A percentile compares a stretch with the other conserved stretches of the same genome.
These are phyloP conservation scores for Chaetorhynchus papuensis DNA, from an alignment of 2,113 vertebrate genomes.

Conservation along the genomic window DNA sequence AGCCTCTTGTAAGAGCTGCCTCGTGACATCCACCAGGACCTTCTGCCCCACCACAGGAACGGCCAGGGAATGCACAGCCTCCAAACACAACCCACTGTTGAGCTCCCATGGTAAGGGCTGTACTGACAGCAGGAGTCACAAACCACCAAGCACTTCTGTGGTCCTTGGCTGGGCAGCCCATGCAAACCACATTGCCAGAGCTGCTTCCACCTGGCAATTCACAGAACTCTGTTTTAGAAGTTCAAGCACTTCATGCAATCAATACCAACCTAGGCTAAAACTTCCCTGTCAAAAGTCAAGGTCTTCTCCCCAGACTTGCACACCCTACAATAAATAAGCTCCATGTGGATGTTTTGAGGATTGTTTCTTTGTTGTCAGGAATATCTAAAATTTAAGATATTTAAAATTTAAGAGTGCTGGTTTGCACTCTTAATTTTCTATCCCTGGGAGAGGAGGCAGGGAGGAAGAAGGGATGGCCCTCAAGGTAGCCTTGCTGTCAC, in stretches of 20 bases:
- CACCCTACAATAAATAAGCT: background rate
- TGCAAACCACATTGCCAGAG: background rate
- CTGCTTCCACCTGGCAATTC: background rate
- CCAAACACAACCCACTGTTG: background rate
- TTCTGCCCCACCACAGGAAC: background rate
- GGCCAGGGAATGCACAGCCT: background rate
- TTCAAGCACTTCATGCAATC: background rate
- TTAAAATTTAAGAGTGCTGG: too few relatives aligned
- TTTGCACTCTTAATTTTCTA: background rate
- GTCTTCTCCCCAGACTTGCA: background rate
- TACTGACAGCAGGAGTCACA: background rate
- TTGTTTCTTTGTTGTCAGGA: background rate
- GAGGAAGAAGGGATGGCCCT: background rate
- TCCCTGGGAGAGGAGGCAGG: background rate
- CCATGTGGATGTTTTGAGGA: background rate
- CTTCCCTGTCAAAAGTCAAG: background rate
- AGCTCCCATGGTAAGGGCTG: background rate
- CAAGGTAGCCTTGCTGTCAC: background rate
- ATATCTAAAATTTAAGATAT: too few relatives aligned
- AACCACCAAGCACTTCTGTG: rapidly evolving
- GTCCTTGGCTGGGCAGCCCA: background rate
- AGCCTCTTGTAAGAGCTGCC: background rate
- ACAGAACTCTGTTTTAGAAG: background rate
- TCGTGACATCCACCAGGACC: background rate
- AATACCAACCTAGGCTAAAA: background rate